phyloP scores from a whole-genome alignment of 2,113 vertebrate genomes.

The Saimiri boliviensis region DNA sequence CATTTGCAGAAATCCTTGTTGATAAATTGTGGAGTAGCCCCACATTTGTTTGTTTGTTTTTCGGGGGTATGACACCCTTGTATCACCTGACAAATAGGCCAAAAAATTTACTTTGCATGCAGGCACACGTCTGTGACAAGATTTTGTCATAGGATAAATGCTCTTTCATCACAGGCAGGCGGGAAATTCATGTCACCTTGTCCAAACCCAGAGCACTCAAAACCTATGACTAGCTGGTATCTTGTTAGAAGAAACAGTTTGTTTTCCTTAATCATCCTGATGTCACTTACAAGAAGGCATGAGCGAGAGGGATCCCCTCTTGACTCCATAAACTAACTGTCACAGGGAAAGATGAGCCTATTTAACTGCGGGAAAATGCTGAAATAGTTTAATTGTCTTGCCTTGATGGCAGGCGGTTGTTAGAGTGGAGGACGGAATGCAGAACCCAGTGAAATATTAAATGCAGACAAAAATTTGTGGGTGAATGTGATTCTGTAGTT shows the following conservation, averaged over 20 bases:
- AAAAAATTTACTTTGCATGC: not conserved
- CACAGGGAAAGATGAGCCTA: conserved; percentile 55
- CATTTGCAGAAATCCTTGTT: not conserved
- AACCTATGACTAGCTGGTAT: not conserved
- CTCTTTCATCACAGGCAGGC: not conserved
- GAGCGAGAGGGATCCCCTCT: not conserved
- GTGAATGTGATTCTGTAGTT: conserved; percentile 40
- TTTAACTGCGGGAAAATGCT: not conserved
- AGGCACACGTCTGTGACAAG: not conserved
- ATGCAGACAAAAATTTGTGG: conserved; percentile 62
- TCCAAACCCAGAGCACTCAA: not conserved
- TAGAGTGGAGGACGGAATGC: conserved; percentile 41
- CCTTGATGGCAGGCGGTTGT: conserved; percentile 20
- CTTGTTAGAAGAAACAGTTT: not conserved
- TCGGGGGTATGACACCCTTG: not conserved
- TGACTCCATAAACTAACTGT: not conserved
- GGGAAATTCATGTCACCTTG: conserved; percentile 30
- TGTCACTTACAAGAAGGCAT: conserved; percentile 22
- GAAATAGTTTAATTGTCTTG: conserved; percentile 49
- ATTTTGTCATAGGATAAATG: conserved; percentile 50
- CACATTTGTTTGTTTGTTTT: not conserved
- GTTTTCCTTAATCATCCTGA: conserved; percentile 36
- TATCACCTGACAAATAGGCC: not conserved
- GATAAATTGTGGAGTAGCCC: not conserved
- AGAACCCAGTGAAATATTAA: conserved; percentile 68